Evolutionary conservation across 2,888 invertebrate species (phyloP).

Genomic region (Mystacides longicornis): DNA sequence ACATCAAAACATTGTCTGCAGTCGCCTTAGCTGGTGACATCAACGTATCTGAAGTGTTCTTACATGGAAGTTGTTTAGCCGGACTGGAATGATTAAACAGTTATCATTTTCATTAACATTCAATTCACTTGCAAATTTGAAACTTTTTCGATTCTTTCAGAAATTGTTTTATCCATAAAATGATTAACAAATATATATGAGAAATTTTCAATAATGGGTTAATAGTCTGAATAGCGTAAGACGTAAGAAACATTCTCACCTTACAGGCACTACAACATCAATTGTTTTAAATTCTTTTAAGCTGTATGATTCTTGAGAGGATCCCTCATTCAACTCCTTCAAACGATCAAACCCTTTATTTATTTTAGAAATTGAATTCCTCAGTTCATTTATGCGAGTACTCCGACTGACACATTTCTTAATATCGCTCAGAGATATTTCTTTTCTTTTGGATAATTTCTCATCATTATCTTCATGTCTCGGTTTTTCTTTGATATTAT

Average conservation of each 20-base stretch:
- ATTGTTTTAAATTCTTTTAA: constrained; percentile 65
- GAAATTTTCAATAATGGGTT: too few relatives aligned
- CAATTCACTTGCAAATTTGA: background rate
- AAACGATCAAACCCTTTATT: constrained; percentile 58
- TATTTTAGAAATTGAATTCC: constrained; percentile 58
- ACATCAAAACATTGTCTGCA: constrained; percentile 45
- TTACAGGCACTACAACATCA: constrained; percentile 66
- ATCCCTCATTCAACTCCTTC: constrained; percentile 35
- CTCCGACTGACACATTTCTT: constrained; percentile 60
- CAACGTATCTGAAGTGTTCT: constrained; percentile 28
- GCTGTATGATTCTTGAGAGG: constrained; percentile 42
- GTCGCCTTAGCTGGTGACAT: constrained; percentile 9
- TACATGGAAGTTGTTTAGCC: constrained; percentile 57
- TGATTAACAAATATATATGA: too few relatives aligned
- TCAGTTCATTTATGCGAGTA: constrained; percentile 61
- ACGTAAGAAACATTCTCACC: constrained; percentile 55
- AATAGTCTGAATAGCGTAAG: too few relatives aligned
- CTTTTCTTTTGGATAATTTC: constrained; percentile 43
- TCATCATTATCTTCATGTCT: constrained; percentile 18
- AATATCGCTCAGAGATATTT: constrained; percentile 62
- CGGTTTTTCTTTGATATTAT: constrained; percentile 17
- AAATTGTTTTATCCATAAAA: too few relatives aligned
- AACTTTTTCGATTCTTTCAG: too few relatives aligned
- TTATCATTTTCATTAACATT: background rate
- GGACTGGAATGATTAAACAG: constrained; percentile 48